phyloP scores from a whole-genome alignment of 2,888 invertebrate genomes.

The Dryomyza anilis region DNA sequence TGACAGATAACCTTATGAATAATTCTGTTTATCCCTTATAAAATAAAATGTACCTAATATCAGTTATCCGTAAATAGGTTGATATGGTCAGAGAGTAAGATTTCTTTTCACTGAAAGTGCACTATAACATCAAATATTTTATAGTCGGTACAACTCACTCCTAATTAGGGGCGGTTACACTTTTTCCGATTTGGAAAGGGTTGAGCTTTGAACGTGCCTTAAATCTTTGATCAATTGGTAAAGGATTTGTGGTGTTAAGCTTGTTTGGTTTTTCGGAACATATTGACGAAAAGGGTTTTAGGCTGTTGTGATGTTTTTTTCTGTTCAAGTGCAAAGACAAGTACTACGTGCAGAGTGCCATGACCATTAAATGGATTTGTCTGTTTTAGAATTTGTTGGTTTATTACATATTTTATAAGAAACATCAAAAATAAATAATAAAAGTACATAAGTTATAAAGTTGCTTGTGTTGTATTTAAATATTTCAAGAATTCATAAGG shows the following conservation, averaged over 20 bases:
- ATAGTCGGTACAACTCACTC: background rate
- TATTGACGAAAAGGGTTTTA: background rate
- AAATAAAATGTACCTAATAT: too few species aligned
- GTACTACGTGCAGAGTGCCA: too few species aligned
- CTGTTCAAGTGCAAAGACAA: too few species aligned
- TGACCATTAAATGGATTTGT: too few species aligned
- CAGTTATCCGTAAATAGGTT: too few species aligned
- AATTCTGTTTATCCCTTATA: constrained; percentile 1
- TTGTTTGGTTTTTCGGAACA: too few species aligned
- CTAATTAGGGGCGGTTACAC: background rate
- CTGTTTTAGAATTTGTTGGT: too few species aligned
- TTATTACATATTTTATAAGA: too few species aligned
- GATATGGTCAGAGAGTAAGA: background rate
- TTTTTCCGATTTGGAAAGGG: background rate
- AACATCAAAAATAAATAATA: too few species aligned
- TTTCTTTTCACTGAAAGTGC: background rate
- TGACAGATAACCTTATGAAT: background rate
- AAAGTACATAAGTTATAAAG: too few species aligned
- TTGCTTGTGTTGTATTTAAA: too few species aligned
- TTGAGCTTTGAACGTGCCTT: background rate
- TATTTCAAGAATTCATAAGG: too few species aligned
- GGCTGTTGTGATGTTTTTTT: background rate
- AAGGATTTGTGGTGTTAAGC: background rate
- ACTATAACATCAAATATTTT: background rate
- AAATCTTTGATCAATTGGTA: background rate